Conservation (phyloP, 2,888 invertebrate genomes). For the Cerastis leucographa region DNA sequence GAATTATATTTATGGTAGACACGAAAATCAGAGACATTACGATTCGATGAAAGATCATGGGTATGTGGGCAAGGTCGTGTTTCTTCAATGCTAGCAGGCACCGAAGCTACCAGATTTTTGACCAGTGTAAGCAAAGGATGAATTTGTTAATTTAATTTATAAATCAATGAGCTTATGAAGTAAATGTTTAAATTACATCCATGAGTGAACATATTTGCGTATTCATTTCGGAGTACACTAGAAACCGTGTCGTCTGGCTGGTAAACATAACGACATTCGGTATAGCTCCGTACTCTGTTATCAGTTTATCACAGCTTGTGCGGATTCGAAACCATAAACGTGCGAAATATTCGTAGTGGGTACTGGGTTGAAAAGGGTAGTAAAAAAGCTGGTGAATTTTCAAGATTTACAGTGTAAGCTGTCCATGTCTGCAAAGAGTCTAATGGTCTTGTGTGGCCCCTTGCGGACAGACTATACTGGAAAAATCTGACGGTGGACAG, state of each 20-base stretch:
- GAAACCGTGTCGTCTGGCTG: neutral
- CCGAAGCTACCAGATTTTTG: neutral
- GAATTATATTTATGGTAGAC: slow-evolving; percentile 12
- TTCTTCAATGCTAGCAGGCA: neutral
- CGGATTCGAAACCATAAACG: neutral
- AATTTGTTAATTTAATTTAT: neutral
- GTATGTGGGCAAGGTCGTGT: neutral
- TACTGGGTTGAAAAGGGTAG: too few relatives aligned
- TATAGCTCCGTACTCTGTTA: neutral
- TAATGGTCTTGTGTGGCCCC: slow-evolving; percentile 3
- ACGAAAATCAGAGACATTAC: neutral
- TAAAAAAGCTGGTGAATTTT: neutral
- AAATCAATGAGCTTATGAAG: neutral
- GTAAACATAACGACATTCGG: neutral
- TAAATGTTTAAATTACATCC: neutral
- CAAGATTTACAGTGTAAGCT: neutral
- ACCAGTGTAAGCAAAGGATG: neutral
- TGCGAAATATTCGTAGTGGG: neutral
- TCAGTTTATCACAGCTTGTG: neutral
- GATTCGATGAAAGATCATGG: neutral
- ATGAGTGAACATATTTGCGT: neutral
- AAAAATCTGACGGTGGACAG: neutral
- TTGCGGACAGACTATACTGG: neutral
- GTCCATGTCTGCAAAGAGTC: neutral
- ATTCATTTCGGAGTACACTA: neutral